phyloP scores from a whole-genome alignment of 2,797 vertebrate genomes.

The Nannoperca australis region DNA sequence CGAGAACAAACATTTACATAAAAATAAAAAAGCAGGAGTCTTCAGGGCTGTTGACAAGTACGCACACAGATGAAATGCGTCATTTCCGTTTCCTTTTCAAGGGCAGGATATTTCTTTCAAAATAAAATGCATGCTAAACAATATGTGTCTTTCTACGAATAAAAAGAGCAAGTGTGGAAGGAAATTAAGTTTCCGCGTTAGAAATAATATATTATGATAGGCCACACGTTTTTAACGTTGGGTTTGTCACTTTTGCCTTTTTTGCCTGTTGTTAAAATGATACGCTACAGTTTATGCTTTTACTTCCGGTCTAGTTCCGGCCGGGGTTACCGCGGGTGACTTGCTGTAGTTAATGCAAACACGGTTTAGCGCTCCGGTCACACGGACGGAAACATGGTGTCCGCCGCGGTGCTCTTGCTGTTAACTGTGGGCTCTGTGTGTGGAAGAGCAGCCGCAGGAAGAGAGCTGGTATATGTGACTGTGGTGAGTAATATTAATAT shows the following conservation, averaged over 20 bases:
- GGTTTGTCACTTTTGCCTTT: no score
- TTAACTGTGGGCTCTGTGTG: constrained; percentile 30
- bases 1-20: no score
- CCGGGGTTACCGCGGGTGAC: accelerated
- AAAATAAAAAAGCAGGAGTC: no score
- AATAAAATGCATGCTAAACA: constrained; percentile 11
- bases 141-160: accelerated
- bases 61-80: not conserved
- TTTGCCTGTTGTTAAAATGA: accelerated
- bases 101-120: not conserved
- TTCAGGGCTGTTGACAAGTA: not conserved
- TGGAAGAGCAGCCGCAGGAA: constrained; percentile 29
- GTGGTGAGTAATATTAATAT: constrained; percentile 69
- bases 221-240: accelerated
- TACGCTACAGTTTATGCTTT: accelerated
- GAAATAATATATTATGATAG: not conserved
- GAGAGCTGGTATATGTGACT: constrained; percentile 64
- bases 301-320: not conserved
- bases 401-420: constrained; percentile 11
- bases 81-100: constrained; percentile 19
- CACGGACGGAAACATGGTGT: constrained; percentile 46
- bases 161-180: accelerated
- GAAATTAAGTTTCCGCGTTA: accelerated
- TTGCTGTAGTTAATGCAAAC: not conserved
- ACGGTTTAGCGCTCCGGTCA: not conserved